These are phyloP conservation scores for Ibidorhyncha struthersii DNA, from an alignment of 2,113 vertebrate genomes.

Conservation along the genomic window DNA sequence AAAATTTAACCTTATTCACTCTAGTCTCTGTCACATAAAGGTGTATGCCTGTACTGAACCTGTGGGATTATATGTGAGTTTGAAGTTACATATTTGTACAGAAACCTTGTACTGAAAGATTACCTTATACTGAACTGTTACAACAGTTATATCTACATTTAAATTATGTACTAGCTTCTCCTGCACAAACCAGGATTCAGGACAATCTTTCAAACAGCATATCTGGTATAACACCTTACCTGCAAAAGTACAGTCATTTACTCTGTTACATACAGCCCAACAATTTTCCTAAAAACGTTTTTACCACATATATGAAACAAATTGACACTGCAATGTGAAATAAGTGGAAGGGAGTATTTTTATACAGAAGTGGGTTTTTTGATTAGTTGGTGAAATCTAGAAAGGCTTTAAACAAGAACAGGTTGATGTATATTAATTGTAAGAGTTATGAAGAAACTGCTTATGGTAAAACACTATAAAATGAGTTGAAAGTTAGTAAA, in stretches of 20 bases:
- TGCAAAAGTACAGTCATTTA: not conserved
- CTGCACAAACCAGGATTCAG: not conserved
- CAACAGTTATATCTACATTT: not conserved
- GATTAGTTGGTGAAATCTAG: not conserved
- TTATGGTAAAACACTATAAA: not conserved
- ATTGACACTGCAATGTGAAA: not conserved
- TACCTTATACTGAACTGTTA: not conserved
- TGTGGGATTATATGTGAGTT: not conserved
- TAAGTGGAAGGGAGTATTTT: not conserved
- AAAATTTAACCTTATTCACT: not conserved
- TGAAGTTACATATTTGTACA: not conserved
- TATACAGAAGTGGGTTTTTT: not conserved
- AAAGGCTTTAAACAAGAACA: not conserved
- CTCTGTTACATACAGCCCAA: not conserved
- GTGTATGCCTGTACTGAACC: not conserved
- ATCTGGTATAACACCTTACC: not conserved
- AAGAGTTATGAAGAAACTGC: not conserved
- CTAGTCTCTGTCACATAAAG: not conserved
- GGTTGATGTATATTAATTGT: fast-evolving
- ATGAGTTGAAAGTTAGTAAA: not conserved
- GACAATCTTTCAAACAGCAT: not conserved
- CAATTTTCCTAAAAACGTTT: not conserved
- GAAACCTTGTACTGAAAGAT: not conserved
- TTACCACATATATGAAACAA: not conserved
- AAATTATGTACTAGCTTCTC: not conserved